phyloP scores from a whole-genome alignment of 2,797 vertebrate genomes.

The Coilia nasus region DNA sequence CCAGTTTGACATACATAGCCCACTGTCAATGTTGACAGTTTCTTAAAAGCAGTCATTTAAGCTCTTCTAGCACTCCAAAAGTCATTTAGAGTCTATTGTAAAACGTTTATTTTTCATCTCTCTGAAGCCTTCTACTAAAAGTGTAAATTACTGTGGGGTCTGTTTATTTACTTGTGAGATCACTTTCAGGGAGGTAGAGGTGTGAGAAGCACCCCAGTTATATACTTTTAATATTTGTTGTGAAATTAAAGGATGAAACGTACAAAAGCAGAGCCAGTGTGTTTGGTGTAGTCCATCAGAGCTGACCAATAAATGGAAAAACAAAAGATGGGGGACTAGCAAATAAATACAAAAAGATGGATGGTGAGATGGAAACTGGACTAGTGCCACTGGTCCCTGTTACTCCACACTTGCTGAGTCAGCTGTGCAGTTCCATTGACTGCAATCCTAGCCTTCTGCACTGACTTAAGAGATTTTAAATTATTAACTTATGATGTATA shows the following conservation, averaged over 20 bases:
- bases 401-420: not conserved
- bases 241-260: not conserved
- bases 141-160: too few relatives aligned
- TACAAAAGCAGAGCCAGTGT: not conserved
- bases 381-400: not conserved
- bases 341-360: not conserved
- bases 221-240: not conserved
- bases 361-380: not conserved
- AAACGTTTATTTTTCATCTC: too few relatives aligned
- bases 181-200: not conserved
- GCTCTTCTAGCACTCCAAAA: too few relatives aligned
- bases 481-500: not conserved
- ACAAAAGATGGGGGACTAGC: not conserved
- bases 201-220: not conserved
- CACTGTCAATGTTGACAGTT: not conserved
- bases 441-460: not conserved
- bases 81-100: too few relatives aligned
- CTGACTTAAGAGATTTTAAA: too few relatives aligned
- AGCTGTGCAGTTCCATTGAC: constrained; percentile 2
- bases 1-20: too few relatives aligned
- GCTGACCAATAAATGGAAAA: too few relatives aligned
- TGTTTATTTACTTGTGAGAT: not conserved
- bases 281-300: too few relatives aligned
- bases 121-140: too few relatives aligned
- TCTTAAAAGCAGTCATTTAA: too few relatives aligned